Evolutionary conservation across 2,888 invertebrate species (phyloP).

Genomic region (Lottia gigantea): DNA sequence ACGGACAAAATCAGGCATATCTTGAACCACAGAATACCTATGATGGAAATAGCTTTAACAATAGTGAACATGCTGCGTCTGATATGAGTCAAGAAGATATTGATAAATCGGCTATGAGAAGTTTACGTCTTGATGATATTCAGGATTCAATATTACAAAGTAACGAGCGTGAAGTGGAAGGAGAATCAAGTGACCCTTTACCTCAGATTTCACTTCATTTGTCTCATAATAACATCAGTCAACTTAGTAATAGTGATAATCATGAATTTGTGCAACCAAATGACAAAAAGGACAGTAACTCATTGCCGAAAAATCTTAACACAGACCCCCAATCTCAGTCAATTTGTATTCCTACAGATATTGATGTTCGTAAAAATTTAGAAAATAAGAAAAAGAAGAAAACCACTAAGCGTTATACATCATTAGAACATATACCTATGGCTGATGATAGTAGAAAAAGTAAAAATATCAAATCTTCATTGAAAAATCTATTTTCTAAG

Average conservation of each 20-base stretch:
- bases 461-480: constrained; percentile 59
- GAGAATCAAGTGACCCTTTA: neutral
- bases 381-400: constrained; percentile 20
- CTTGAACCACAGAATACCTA: neutral
- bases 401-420: constrained; percentile 16
- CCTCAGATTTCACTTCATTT: neutral
- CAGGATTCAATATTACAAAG: neutral
- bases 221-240: neutral
- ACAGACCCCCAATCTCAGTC: neutral
- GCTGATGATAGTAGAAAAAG: constrained; percentile 29
- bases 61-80: neutral
- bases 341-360: constrained; percentile 1
- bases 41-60: neutral
- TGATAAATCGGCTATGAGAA: neutral
- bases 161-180: neutral
- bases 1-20: neutral
- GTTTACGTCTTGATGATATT: constrained; percentile 4
- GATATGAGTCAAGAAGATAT: constrained; percentile 5
- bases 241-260: neutral
- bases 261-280: neutral
- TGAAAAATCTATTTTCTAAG: constrained; percentile 66
- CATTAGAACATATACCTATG: constrained; percentile 19
- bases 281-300: neutral
- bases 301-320: neutral
- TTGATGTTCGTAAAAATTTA: neutral